A percentile compares a stretch with the other conserved stretches of the same genome.
phyloP scores from a whole-genome alignment of 2,888 invertebrate species.

The Ceratothoa steindachneri region DNA sequence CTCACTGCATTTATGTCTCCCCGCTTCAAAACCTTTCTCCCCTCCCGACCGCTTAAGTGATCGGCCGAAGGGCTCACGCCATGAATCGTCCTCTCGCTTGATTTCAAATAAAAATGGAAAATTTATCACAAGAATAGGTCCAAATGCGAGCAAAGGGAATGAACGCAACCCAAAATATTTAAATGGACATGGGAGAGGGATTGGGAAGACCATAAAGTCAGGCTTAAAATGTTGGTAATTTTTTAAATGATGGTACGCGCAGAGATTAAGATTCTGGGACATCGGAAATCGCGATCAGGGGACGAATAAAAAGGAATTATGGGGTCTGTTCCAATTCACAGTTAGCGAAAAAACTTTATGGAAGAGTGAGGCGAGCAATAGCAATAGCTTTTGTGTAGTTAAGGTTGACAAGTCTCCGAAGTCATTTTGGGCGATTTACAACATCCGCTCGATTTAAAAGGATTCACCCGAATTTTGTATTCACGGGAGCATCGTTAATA shows the following conservation, averaged over 20 bases:
- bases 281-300: slow-evolving; percentile 2
- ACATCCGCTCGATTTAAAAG: background rate
- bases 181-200: slow-evolving; percentile 13
- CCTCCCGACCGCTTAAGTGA: background rate
- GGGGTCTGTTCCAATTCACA: slow-evolving; percentile 8
- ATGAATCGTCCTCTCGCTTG: slow-evolving; percentile 4
- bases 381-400: slow-evolving; percentile 11
- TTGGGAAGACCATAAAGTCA: slow-evolving; percentile 12
- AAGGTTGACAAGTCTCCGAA: slow-evolving; percentile 12
- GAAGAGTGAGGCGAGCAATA: background rate
- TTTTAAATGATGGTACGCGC: slow-evolving; percentile 15
- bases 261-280: slow-evolving; percentile 15
- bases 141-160: slow-evolving; percentile 15
- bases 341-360: background rate
- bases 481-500: background rate
- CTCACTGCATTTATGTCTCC: background rate
- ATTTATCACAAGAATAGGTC: slow-evolving; percentile 12
- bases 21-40: background rate
- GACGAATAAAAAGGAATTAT: slow-evolving; percentile 13
- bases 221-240: slow-evolving; percentile 15
- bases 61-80: background rate
- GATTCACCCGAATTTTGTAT: background rate
- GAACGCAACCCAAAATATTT: slow-evolving; percentile 5
- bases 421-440: slow-evolving; percentile 4
- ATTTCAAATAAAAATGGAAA: slow-evolving; percentile 15